Percentiles rank a stretch among this genome's conserved stretches.
These are phyloP conservation scores for Ornithorhynchus anatinus DNA, from an alignment of 2,113 vertebrate genomes.

Conservation along the genomic window DNA sequence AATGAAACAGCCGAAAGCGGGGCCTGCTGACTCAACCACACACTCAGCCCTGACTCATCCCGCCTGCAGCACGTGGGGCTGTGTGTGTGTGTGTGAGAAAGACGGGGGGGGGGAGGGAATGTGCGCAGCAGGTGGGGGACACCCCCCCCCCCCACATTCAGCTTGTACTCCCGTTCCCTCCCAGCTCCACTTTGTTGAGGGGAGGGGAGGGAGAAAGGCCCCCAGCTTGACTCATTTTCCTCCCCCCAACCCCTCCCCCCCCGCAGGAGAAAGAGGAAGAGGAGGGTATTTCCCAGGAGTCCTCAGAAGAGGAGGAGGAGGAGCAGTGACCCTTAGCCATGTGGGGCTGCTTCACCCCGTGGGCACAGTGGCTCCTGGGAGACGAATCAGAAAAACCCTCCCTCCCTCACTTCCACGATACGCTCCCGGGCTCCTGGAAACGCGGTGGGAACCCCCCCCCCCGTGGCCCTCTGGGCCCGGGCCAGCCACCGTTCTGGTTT, in stretches of 20 bases:
- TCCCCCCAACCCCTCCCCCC: not conserved
- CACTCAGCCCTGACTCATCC: slow-evolving; percentile 72
- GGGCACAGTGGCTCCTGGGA: slow-evolving; percentile 43
- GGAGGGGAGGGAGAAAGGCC: not conserved
- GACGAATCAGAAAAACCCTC: slow-evolving; percentile 36
- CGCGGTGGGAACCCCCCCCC: too few relatives aligned
- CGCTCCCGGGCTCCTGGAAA: not conserved
- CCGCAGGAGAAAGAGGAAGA: slow-evolving; percentile 86
- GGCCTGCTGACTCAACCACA: slow-evolving; percentile 81
- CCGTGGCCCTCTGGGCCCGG: too few relatives aligned
- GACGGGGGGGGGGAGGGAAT: not conserved
- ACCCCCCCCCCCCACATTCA: too few relatives aligned
- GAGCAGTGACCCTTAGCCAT: slow-evolving; percentile 84
- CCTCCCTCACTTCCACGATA: slow-evolving; percentile 18
- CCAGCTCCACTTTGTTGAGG: not conserved
- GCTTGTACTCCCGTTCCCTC: not conserved
- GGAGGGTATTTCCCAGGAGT: slow-evolving; percentile 90
- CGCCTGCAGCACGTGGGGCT: slow-evolving; percentile 31
- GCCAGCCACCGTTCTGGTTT: too few relatives aligned
- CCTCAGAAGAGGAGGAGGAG: slow-evolving; percentile 94
- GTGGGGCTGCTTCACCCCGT: slow-evolving; percentile 78
- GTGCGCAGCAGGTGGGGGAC: not conserved
- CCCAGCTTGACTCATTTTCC: not conserved
- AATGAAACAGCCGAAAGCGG: slow-evolving; percentile 76
- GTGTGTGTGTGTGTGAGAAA: not conserved